Percentiles rank a stretch among this genome's conserved stretches.
Conservation (phyloP, 2,113 vertebrate species). For the Daphoenositta chrysoptera region DNA sequence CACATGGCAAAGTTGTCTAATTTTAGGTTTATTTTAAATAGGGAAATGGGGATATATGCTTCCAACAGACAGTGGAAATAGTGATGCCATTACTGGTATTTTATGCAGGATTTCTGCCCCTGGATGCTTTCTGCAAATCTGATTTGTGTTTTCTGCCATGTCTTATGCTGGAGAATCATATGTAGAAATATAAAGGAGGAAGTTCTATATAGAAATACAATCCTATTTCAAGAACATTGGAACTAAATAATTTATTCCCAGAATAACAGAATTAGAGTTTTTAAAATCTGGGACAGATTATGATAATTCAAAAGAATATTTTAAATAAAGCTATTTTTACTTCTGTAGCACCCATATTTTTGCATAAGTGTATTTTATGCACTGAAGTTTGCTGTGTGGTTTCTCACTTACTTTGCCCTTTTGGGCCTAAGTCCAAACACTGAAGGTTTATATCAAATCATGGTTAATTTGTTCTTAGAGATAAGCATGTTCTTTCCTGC, state of each 20-base stretch:
- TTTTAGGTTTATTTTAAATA: background rate
- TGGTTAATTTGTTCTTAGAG: background rate
- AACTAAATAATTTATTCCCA: background rate
- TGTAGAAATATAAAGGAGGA: background rate
- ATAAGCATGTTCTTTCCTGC: background rate
- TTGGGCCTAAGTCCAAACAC: background rate
- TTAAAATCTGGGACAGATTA: background rate
- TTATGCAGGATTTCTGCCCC: background rate
- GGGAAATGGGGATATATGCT: background rate
- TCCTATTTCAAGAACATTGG: background rate
- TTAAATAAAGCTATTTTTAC: background rate
- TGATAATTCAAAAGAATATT: background rate
- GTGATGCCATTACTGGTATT: background rate
- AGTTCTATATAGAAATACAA: background rate
- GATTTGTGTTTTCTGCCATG: background rate
- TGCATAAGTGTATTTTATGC: background rate
- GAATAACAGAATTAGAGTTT: background rate
- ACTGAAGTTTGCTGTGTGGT: background rate
- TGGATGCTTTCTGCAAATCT: background rate
- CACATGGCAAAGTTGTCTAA: background rate
- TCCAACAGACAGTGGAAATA: background rate
- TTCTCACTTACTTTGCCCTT: background rate
- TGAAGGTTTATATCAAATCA: background rate
- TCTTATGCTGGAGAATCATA: background rate
- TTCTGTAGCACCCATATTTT: background rate